These are phyloP conservation scores for Apocrypta bakeri DNA, from an alignment of 1,140 invertebrate species.

Conservation along the genomic window DNA sequence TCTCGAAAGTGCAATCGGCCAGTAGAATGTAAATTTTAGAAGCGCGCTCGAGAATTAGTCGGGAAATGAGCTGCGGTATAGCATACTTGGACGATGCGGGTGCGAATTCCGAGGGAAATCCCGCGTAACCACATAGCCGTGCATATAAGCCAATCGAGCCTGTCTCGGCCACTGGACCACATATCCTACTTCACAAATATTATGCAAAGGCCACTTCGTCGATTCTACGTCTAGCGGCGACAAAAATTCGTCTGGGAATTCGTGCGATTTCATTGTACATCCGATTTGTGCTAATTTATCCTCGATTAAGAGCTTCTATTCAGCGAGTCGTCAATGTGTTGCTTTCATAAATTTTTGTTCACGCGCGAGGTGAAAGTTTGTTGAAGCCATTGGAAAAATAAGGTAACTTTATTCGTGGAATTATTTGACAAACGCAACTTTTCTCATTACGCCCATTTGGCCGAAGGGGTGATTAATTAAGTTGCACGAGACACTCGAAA, in stretches of 20 bases:
- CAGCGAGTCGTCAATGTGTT: background rate
- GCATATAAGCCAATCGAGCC: conserved; percentile 9
- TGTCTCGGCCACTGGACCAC: background rate
- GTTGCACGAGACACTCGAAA: background rate
- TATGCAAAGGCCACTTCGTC: background rate
- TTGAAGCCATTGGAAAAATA: background rate
- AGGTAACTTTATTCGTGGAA: background rate
- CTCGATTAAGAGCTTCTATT: no score
- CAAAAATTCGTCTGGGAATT: background rate
- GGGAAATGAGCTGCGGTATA: background rate
- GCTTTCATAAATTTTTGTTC: background rate
- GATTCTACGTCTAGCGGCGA: background rate
- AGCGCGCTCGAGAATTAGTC: background rate
- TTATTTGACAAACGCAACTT: background rate
- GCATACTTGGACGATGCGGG: background rate
- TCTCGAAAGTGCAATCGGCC: background rate
- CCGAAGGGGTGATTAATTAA: background rate
- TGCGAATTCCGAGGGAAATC: background rate
- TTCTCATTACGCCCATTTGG: background rate
- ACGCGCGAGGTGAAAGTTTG: background rate
- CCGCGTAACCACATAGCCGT: background rate
- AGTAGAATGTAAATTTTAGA: background rate
- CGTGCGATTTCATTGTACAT: no score
- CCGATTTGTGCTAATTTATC: no score
- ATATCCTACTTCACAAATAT: background rate